Base-by-base conservation (phyloP, 2,888 invertebrate species). In the Chloroclysta siterata region DNA sequence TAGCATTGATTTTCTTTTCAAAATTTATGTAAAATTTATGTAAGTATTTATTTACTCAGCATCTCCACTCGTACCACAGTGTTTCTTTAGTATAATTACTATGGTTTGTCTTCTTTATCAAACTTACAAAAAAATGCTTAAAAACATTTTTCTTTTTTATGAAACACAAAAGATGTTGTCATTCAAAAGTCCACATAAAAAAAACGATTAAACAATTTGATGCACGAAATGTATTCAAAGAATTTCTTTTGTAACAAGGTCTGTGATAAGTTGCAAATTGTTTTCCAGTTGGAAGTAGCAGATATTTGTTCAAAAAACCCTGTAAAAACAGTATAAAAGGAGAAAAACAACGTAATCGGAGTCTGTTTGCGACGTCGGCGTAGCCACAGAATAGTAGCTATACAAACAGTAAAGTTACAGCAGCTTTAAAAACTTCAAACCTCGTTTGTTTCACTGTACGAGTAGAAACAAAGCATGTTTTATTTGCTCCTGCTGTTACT, bases 311-410 rank as follows among this genome's bases (percentile, higher is more conserved):
- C 29, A 56, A 60, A 54, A 61, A 52, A 13, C 17, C 13, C 29
- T 11, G 54, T 46, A 56, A 56, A 56, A 48, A 47, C 47, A 57
- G 41, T 48, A 29, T 28, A 54, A 56, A 60, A 51, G n/a, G 48
- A n/a, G 48, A 48, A 64, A 64, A 60, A 60, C 48, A 64, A 56
- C 60, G 44, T 36, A 56, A 60, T 41, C 42, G 48, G 46, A 53
- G 60, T 48, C 64, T 64, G 60, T 48, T 48, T 52, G 55, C 56
- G 60, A 56, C 60, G 64, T 64, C 52, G 39, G 48, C 41, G 50
- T 44, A 13, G 8, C 2, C 42, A 59, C 58, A 28, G 58, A 39
- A 39, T 14, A 28, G n/a, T 44, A 13, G 5, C 2, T 15, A 28
- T 13, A 14, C 29, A 28, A 36, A 11, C 57, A 53, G 57, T 54